phyloP scores from a whole-genome alignment of 2,888 invertebrate genomes.

The Clanis bilineata region DNA sequence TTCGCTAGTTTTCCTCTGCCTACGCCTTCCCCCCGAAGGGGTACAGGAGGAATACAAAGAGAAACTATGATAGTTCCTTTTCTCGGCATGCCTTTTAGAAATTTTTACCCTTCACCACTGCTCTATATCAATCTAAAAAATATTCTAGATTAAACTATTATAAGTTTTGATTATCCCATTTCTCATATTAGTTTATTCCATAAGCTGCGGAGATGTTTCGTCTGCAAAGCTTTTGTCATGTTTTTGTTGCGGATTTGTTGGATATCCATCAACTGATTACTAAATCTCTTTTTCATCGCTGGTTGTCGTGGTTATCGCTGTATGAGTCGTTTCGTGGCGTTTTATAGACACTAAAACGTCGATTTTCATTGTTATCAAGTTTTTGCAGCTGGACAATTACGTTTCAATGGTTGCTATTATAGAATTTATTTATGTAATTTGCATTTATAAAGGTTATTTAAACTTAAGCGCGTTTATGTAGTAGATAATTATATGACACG shows the following conservation, averaged over 20 bases:
- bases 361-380: conserved; percentile 18
- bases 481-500: no score
- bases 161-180: neutral
- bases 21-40: no score
- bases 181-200: neutral
- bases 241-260: conserved; percentile 8
- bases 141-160: no score
- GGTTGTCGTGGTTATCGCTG: neutral
- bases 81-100: no score
- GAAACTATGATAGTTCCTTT: no score
- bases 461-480: neutral
- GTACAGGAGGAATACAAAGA: no score
- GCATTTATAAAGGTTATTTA: neutral
- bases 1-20: no score
- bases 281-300: conserved; percentile 9
- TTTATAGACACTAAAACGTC: conserved; percentile 17
- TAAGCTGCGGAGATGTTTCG: neutral
- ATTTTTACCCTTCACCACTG: no score
- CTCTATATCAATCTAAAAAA: no score
- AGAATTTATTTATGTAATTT: neutral
- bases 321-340: conserved; percentile 3
- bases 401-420: neutral
- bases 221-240: conserved; percentile 5
- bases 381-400: neutral
- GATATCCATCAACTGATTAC: conserved; percentile 16